Evolutionary conservation across 1,140 invertebrate genomes (phyloP).

Genomic region (Dolichoris vasculosae): DNA sequence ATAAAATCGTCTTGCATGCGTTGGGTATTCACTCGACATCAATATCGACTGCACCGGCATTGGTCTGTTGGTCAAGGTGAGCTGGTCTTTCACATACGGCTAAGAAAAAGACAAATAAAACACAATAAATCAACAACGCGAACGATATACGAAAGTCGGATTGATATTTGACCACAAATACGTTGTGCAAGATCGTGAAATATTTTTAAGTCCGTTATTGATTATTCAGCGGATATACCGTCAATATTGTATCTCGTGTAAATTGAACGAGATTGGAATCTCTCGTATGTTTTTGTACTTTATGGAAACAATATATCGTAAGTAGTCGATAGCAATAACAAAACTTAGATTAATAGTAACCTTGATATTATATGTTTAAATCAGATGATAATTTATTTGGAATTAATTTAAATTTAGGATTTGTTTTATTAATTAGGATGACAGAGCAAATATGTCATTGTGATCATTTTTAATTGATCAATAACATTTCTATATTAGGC

Average conservation of each 20-base stretch:
- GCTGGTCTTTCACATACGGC: neutral
- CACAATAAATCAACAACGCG: neutral
- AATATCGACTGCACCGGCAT: constrained; percentile 4
- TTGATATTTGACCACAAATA: neutral
- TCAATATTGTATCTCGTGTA: neutral
- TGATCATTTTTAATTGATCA: too few species aligned
- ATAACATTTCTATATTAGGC: too few species aligned
- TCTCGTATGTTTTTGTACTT: neutral
- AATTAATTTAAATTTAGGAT: too few species aligned
- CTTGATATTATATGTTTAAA: too few species aligned
- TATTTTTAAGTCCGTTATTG: constrained; percentile 2
- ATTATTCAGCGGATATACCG: neutral
- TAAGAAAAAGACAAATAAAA: constrained; percentile 12
- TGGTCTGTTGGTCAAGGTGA: constrained; percentile 37
- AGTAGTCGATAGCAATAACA: too few species aligned
- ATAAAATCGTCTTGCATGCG: neutral
- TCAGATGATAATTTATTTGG: too few species aligned
- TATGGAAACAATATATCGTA: neutral
- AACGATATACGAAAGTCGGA: neutral
- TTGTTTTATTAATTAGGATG: too few species aligned
- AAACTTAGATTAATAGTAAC: too few species aligned
- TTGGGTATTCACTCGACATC: constrained; percentile 7
- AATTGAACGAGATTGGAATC: neutral
- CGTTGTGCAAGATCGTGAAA: constrained; percentile 14
- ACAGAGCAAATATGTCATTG: too few species aligned